These are phyloP conservation scores for Hirundichthys speculiger DNA, from an alignment of 2,113 vertebrate genomes.

Conservation along the genomic window DNA sequence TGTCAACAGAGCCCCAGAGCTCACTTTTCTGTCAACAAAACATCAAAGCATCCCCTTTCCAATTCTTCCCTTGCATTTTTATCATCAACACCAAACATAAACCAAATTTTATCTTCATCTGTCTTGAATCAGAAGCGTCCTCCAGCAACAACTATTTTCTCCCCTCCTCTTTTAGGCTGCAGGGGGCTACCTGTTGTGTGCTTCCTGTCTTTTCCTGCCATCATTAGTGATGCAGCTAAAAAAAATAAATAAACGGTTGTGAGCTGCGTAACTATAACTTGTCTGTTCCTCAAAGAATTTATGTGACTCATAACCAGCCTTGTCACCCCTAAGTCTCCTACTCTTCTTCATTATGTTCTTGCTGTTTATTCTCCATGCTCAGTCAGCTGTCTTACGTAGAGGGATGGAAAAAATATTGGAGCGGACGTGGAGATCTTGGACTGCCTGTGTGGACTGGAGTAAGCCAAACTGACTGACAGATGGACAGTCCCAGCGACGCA, in stretches of 20 bases:
- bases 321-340: not conserved
- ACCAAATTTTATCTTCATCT: slow-evolving; percentile 36
- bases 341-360: slow-evolving; percentile 10
- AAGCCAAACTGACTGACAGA: slow-evolving; percentile 76
- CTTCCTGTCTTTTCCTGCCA: slow-evolving; percentile 5
- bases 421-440: slow-evolving; percentile 40
- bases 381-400: slow-evolving; percentile 12
- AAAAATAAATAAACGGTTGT: slow-evolving; percentile 6
- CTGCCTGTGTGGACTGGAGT: slow-evolving; percentile 19
- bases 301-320: slow-evolving; percentile 11
- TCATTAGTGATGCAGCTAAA: slow-evolving; percentile 20
- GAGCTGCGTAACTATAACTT: not conserved
- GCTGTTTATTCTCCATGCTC: slow-evolving; percentile 14
- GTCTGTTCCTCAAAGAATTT: slow-evolving; percentile 7
- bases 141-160: slow-evolving; percentile 26
- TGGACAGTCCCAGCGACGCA: slow-evolving; percentile 70
- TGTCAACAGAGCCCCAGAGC: slow-evolving; percentile 40
- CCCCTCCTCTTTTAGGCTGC: slow-evolving; percentile 6
- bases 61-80: slow-evolving; percentile 39
- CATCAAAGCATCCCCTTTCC: slow-evolving; percentile 41
- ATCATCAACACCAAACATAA: slow-evolving; percentile 27
- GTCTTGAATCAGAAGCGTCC: slow-evolving; percentile 17
- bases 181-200: slow-evolving; percentile 17
- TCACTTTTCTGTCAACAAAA: slow-evolving; percentile 49
- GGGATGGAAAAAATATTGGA: slow-evolving; percentile 23